These are phyloP conservation scores for Ptyas mucosa DNA, from an alignment of 2,113 vertebrate genomes.

Conservation along the genomic window DNA sequence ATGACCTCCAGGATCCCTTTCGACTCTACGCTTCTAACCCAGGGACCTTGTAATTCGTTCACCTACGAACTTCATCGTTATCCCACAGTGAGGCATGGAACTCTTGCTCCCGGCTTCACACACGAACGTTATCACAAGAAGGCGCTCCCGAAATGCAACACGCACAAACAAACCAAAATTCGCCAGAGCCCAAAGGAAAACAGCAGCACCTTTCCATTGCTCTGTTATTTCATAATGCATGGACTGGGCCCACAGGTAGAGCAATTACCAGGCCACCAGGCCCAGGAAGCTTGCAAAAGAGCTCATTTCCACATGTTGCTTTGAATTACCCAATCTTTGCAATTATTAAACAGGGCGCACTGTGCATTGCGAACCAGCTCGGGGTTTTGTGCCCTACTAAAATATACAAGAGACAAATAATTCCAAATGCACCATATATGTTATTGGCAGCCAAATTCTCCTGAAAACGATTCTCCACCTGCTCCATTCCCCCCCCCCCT, in stretches of 20 bases:
- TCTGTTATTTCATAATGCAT: neutral
- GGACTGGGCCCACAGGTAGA: neutral
- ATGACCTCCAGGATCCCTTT: neutral
- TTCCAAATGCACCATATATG: neutral
- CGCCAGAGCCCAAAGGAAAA: neutral
- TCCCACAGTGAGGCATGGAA: too few relatives aligned
- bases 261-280: neutral
- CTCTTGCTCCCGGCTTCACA: neutral
- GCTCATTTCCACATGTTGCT: neutral
- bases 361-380: neutral
- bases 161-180: neutral
- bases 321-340: neutral
- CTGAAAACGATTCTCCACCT: neutral
- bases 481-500: neutral
- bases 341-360: neutral
- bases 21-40: neutral
- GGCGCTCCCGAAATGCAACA: rapidly evolving
- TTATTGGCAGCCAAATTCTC: neutral
- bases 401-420: neutral
- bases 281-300: neutral
- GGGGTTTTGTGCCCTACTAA: neutral
- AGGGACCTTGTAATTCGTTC: neutral
- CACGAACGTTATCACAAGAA: neutral
- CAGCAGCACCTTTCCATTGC: neutral
- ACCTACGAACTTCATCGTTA: neutral